Base-by-base conservation (phyloP, 2,113 vertebrate genomes). In the Xerus inauris region DNA sequence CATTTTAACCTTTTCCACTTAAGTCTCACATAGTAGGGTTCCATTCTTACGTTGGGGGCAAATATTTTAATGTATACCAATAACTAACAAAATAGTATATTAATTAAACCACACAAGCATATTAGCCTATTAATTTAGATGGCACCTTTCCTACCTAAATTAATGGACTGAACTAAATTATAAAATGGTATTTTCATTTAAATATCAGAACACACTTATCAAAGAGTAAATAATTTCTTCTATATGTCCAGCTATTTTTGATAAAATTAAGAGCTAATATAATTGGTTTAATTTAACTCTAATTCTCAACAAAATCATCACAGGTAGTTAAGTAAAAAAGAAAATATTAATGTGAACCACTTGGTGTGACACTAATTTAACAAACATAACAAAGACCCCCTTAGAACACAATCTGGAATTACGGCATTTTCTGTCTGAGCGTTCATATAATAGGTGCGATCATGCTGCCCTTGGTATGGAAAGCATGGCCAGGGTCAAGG, bases 361-460 rank as follows among this genome's bases (percentile, higher is more conserved):
- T 97, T 97, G 97, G 75, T 98, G 95, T 97, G 97, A 98, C 90
- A 97, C 97, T 98, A 97, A 96, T 85, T 97, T 96, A 86, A 88
- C 91, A 96, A 91, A 79, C 76, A 65, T 17, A 30, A 95, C 77
- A 82, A 96, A 96, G 97, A 92, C 65, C 67, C 91, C 79, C 49
- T 82, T 65, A 95, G 75, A 92, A 97, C 65, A 95, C 84, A 76
- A 67, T 84, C 32, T 95, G 71, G 81, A 94, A 97, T 59, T 71
- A 84, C 0, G 30, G 64, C 75, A 35, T 76, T 88, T 84, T 91
- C 89, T 92, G 87, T 89, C 80, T 85, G 95, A 90, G 94, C 9
- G 1, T 49, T 91, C 97, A 87, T 75, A 91, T 84, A 62, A 82
- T 20, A 96, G 95, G 49, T 92, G 62, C 87, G 90, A 85, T 30